Conservation (phyloP, 2,797 vertebrate genomes). For the Smutsia temminckii region DNA sequence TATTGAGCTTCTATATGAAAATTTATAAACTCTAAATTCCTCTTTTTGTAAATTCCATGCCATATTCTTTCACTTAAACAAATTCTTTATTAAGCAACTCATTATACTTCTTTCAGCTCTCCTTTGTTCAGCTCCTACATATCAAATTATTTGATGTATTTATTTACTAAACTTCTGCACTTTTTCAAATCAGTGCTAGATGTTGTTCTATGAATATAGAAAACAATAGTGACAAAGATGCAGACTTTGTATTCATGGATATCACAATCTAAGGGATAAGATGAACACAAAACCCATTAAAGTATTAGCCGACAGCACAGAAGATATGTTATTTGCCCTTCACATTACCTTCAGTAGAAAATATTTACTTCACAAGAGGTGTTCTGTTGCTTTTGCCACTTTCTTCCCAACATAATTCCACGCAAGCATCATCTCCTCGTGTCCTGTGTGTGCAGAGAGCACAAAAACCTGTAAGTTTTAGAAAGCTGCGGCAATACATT, state of each 20-base stretch:
- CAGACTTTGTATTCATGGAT: not conserved
- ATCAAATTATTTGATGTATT: not conserved
- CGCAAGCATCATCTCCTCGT: not conserved
- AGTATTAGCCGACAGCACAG: not conserved
- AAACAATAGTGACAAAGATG: not conserved
- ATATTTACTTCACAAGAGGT: not conserved
- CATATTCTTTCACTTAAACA: not conserved
- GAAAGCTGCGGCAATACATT: not conserved
- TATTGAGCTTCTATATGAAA: not conserved
- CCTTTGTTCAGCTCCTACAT: not conserved
- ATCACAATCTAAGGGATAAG: not conserved
- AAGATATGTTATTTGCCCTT: not conserved
- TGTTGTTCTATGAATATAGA: not conserved
- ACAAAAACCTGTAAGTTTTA: not conserved
- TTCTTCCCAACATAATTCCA: not conserved
- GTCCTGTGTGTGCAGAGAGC: not conserved
- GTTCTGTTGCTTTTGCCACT: not conserved
- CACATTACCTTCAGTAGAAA: not conserved
- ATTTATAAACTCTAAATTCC: not conserved
- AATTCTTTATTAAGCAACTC: not conserved
- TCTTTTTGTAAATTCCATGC: not conserved
- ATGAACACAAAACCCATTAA: not conserved
- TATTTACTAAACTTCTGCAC: not conserved
- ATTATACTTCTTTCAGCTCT: not conserved
- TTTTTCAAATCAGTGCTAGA: not conserved